phyloP scores from a whole-genome alignment of 2,113 vertebrate species.

The Dromiciops gliroides region DNA sequence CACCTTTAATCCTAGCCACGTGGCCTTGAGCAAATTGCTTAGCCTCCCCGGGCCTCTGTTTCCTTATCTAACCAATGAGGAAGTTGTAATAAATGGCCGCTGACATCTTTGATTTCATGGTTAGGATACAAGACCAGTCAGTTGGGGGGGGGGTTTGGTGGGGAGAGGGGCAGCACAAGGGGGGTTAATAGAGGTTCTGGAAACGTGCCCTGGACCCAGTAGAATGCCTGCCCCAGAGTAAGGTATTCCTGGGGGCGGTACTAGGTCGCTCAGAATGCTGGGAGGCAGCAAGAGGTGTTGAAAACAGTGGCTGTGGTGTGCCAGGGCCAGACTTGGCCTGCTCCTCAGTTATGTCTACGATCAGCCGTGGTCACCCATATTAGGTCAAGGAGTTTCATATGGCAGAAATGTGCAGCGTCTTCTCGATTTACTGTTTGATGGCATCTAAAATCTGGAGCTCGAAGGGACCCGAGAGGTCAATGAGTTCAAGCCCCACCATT shows the following conservation, averaged over 20 bases:
- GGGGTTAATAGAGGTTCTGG: background rate
- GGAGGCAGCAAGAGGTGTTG: background rate
- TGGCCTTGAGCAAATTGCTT: background rate
- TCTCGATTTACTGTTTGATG: constrained; percentile 26
- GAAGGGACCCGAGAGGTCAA: background rate
- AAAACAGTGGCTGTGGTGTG: background rate
- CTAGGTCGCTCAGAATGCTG: background rate
- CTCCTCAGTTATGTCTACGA: background rate
- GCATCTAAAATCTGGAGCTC: background rate
- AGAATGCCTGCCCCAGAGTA: background rate
- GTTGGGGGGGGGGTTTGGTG: background rate
- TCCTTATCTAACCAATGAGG: background rate
- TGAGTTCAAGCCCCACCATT: too few relatives aligned
- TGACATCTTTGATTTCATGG: background rate
- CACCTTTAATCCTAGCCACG: background rate
- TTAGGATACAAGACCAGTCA: background rate
- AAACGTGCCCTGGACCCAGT: background rate
- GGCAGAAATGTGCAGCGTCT: constrained; percentile 41
- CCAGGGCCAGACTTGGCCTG: background rate
- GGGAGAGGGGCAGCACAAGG: background rate
- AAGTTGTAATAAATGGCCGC: background rate
- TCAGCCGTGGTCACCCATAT: background rate
- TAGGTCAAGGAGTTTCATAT: constrained; percentile 39
- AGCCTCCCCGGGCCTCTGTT: background rate
- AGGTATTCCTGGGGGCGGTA: background rate